phyloP scores from a whole-genome alignment of 2,113 vertebrate species.

The Machaerirhynchus nigripectus region DNA sequence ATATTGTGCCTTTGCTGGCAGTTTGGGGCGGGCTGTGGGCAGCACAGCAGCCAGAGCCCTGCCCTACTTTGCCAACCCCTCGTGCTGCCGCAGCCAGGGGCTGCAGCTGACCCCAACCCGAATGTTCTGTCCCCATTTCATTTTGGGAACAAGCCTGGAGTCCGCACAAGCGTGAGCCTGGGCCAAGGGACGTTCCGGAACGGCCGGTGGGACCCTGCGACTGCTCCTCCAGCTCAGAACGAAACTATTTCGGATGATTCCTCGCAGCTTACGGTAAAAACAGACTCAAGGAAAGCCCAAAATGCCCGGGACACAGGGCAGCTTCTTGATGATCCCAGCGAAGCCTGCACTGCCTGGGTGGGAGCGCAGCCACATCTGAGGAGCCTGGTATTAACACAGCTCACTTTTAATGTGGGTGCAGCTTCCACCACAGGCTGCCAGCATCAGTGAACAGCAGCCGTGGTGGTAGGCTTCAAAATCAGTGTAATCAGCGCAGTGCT shows the following conservation, averaged over 20 bases:
- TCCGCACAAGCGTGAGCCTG: neutral
- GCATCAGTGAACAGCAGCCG: slow-evolving; percentile 16
- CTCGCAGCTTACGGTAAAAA: neutral
- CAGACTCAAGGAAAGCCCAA: neutral
- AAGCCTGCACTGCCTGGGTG: neutral
- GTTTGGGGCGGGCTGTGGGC: neutral
- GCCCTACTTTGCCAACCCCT: neutral
- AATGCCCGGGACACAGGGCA: neutral
- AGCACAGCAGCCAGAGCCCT: neutral
- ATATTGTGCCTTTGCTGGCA: neutral
- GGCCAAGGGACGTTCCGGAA: neutral
- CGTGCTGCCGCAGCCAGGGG: neutral
- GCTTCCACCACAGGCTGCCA: neutral
- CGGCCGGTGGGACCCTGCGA: neutral
- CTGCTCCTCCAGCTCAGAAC: neutral
- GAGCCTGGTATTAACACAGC: neutral
- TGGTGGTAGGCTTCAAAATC: slow-evolving; percentile 1
- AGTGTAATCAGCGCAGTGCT: neutral
- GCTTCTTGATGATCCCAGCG: neutral
- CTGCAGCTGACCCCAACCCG: neutral
- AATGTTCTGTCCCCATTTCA: neutral
- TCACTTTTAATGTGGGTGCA: neutral
- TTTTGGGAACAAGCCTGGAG: neutral
- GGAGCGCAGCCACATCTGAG: neutral
- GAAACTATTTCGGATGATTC: neutral